Evolutionary conservation across 2,113 vertebrate genomes (phyloP).

Genomic region (Eolophus roseicapilla): DNA sequence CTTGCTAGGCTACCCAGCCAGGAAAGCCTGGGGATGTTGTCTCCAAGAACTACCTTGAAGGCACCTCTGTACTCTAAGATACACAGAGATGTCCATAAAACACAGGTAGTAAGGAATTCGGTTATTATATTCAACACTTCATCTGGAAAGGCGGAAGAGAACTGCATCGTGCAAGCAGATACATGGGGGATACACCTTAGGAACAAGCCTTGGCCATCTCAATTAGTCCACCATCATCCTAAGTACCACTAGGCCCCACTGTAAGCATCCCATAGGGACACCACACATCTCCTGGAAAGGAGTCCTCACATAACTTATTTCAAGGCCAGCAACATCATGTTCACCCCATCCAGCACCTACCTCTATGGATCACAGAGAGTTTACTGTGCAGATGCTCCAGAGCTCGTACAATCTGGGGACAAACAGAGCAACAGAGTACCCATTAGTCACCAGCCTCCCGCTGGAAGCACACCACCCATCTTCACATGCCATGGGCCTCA

Average conservation of each 20-base stretch:
- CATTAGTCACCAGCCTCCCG: neutral
- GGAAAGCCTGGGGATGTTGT: neutral
- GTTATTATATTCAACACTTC: neutral
- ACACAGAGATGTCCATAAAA: neutral
- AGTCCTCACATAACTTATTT: neutral
- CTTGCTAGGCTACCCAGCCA: neutral
- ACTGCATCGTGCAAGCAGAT: neutral
- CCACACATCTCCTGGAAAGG: neutral
- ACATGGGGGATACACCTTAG: neutral
- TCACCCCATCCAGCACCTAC: slow-evolving; percentile 36
- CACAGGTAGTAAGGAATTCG: neutral
- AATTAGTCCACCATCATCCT: neutral
- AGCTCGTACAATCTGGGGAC: slow-evolving; percentile 76
- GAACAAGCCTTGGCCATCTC: neutral
- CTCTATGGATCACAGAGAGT: slow-evolving; percentile 82
- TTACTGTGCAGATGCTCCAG: slow-evolving; percentile 84
- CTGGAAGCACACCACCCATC: neutral
- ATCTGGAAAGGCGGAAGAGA: neutral
- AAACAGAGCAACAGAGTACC: neutral
- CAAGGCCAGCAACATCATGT: neutral
- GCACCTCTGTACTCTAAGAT: neutral
- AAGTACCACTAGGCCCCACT: neutral
- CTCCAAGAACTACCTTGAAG: neutral
- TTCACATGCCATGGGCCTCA: neutral
- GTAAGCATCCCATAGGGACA: neutral